These are phyloP conservation scores for Melopsittacus undulatus DNA, from an alignment of 2,797 vertebrate species.

Conservation along the genomic window DNA sequence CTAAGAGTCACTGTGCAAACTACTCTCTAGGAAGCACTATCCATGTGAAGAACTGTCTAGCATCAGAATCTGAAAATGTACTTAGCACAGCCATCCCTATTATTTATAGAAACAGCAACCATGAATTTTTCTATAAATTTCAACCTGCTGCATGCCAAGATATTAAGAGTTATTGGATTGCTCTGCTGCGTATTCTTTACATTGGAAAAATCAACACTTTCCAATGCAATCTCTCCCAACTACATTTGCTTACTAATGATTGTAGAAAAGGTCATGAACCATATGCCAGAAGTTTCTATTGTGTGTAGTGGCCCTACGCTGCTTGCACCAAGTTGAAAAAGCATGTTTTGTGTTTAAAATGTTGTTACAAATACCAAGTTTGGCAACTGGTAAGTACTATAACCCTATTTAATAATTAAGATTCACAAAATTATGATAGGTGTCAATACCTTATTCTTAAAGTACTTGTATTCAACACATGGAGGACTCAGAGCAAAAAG, in stretches of 20 bases:
- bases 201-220: background rate
- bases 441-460: conserved; percentile 60
- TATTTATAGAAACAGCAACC: conserved; percentile 19
- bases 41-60: background rate
- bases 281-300: background rate
- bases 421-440: conserved; percentile 10
- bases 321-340: background rate
- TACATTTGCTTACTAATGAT: background rate
- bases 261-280: background rate
- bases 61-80: background rate
- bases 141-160: background rate
- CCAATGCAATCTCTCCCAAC: background rate
- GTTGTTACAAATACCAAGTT: background rate
- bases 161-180: background rate
- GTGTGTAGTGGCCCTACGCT: background rate
- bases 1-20: background rate
- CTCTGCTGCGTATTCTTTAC: background rate
- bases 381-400: conserved; percentile 7
- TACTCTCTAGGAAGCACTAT: background rate
- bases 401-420: conserved; percentile 44
- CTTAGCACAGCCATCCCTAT: background rate
- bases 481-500: conserved; percentile 74
- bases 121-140: conserved; percentile 7
- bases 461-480: conserved; percentile 63
- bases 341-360: background rate